These are phyloP conservation scores for Sarotherodon lohbergeri DNA, from an alignment of 2,113 vertebrate genomes.

Conservation along the genomic window DNA sequence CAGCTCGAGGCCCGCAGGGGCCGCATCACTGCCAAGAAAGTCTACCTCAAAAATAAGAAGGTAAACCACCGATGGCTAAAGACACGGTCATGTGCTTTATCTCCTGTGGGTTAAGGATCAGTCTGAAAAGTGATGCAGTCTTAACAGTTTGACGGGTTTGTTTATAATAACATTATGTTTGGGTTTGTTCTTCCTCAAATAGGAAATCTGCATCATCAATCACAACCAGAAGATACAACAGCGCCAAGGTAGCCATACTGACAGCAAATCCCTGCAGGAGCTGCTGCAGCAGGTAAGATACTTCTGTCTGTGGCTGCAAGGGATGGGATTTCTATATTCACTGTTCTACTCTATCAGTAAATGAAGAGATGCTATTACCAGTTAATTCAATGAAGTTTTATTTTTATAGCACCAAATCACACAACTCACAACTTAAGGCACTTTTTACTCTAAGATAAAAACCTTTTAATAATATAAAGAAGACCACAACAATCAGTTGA, in stretches of 20 bases:
- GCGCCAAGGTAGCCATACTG: slow-evolving; percentile 68
- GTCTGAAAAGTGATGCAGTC: not conserved
- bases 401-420: not conserved
- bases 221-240: slow-evolving; percentile 89
- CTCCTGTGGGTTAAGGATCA: not conserved
- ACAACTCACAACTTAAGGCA: too few species aligned
- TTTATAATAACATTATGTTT: not conserved
- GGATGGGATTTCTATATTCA: not conserved
- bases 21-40: slow-evolving; percentile 95
- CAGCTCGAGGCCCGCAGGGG: slow-evolving; percentile 93
- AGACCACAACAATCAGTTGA: too few species aligned
- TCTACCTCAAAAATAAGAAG: slow-evolving; percentile 99
- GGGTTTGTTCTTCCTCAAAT: not conserved
- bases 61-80: slow-evolving; percentile 38
- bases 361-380: not conserved
- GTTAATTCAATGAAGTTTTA: not conserved
- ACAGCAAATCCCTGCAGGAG: slow-evolving; percentile 66
- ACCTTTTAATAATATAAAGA: too few species aligned
- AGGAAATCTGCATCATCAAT: slow-evolving; percentile 95
- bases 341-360: not conserved
- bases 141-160: not conserved
- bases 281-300: slow-evolving; percentile 72
- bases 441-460: too few species aligned
- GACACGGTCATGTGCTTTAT: not conserved
- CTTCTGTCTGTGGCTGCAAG: not conserved